Evolutionary conservation across 2,113 vertebrate species (phyloP).

Genomic region (Alethe diademata): DNA sequence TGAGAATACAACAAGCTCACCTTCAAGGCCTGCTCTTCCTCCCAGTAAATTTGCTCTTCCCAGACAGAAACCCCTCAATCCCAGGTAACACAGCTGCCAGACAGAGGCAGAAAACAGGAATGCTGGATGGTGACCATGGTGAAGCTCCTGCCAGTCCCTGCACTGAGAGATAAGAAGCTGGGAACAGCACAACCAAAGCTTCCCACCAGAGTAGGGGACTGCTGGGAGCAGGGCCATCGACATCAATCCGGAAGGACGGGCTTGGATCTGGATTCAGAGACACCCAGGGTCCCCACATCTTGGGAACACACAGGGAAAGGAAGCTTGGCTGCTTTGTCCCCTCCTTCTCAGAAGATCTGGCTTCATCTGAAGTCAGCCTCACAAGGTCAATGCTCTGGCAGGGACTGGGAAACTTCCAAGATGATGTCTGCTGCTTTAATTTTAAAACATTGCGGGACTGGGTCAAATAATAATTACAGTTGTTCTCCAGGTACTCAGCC

Average conservation of each 20-base stretch:
- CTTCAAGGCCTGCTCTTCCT: not conserved
- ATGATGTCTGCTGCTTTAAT: not conserved
- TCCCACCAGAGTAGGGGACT: not conserved
- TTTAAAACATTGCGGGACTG: not conserved
- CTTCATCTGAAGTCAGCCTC: not conserved
- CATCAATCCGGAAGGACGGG: not conserved
- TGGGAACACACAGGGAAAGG: not conserved
- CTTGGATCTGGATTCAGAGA: not conserved
- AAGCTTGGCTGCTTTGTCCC: not conserved
- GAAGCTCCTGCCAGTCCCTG: not conserved
- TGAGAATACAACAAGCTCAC: not conserved
- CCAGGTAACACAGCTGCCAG: not conserved
- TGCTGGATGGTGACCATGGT: not conserved
- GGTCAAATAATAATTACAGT: not conserved
- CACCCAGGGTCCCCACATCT: not conserved
- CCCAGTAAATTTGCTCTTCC: not conserved
- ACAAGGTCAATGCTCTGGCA: not conserved
- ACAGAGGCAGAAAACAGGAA: not conserved
- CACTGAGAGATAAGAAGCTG: not conserved
- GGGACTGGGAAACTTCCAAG: not conserved
- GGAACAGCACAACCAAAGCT: not conserved
- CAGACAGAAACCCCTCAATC: not conserved
- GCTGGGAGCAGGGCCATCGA: not conserved
- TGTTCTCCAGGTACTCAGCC: not conserved
- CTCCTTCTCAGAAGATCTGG: not conserved